These are phyloP conservation scores for Scomberomorus guttatus DNA, from an alignment of 2,797 vertebrate species.

Conservation along the genomic window DNA sequence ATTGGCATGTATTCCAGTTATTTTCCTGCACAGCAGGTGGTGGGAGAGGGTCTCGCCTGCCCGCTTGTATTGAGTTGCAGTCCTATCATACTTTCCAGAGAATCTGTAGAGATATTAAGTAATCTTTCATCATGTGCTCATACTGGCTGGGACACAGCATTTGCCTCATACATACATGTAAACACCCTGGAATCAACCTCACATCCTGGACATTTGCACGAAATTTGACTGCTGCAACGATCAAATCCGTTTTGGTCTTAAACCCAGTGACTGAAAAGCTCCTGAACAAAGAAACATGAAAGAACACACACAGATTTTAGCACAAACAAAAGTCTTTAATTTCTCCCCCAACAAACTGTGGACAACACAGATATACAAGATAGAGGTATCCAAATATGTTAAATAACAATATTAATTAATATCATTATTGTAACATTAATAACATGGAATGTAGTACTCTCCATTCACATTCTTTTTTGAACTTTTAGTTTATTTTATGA, in stretches of 20 bases:
- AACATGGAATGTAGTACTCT: conserved; percentile 85
- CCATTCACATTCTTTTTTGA: conserved; percentile 69
- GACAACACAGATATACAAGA: conserved; percentile 82
- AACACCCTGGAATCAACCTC: background rate
- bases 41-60: background rate
- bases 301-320: conserved; percentile 55
- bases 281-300: background rate
- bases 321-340: conserved; percentile 83
- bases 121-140: conserved; percentile 10
- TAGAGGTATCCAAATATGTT: conserved; percentile 84
- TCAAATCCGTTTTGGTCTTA: background rate
- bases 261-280: background rate
- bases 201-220: conserved; percentile 19
- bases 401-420: conserved; percentile 85
- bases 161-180: background rate
- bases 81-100: conserved; percentile 19
- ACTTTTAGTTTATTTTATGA: conserved; percentile 83
- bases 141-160: background rate
- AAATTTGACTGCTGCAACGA: conserved; percentile 5
- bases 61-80: conserved; percentile 15
- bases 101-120: conserved; percentile 26
- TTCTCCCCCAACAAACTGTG: conserved; percentile 76
- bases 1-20: background rate
- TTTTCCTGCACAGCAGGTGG: conserved; percentile 34
- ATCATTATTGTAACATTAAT: conserved; percentile 85